Percentiles rank a stretch among this genome's conserved stretches.
phyloP scores from a whole-genome alignment of 2,113 vertebrate species.

The Hirundichthys speculiger region DNA sequence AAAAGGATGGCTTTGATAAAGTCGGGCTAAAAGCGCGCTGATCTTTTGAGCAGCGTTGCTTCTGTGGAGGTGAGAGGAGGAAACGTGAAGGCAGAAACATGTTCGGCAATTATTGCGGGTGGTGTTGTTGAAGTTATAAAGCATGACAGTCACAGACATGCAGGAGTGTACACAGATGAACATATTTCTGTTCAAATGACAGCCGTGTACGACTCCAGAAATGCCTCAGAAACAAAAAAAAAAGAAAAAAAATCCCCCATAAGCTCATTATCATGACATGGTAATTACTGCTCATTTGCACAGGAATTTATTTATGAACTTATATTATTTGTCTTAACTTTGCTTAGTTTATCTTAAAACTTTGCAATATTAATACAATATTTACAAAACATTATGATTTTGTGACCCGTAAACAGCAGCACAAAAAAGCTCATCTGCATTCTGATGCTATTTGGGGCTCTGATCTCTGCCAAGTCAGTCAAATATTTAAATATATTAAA shows the following conservation, averaged over 20 bases:
- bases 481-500: slow-evolving; percentile 21
- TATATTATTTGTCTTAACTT: slow-evolving; percentile 29
- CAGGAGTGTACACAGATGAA: slow-evolving; percentile 6
- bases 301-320: slow-evolving; percentile 34
- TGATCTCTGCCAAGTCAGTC: slow-evolving; percentile 27
- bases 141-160: slow-evolving; percentile 15
- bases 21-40: slow-evolving; percentile 19
- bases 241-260: slow-evolving; percentile 23
- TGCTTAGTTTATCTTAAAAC: slow-evolving; percentile 9
- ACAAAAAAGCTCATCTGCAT: slow-evolving; percentile 14
- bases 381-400: background rate
- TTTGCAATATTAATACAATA: slow-evolving; percentile 7
- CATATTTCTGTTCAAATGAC: slow-evolving; percentile 10
- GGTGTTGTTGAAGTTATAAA: slow-evolving; percentile 46
- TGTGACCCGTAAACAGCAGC: background rate
- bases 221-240: background rate
- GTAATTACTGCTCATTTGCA: slow-evolving; percentile 41
- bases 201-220: background rate
- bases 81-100: slow-evolving; percentile 39
- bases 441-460: slow-evolving; percentile 9
- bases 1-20: slow-evolving; percentile 59
- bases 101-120: slow-evolving; percentile 50
- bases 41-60: slow-evolving; percentile 29
- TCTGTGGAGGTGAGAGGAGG: slow-evolving; percentile 50
- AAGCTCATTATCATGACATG: slow-evolving; percentile 37